Evolutionary conservation across 2,888 invertebrate species (phyloP).

Genomic region (Dynastes maya): DNA sequence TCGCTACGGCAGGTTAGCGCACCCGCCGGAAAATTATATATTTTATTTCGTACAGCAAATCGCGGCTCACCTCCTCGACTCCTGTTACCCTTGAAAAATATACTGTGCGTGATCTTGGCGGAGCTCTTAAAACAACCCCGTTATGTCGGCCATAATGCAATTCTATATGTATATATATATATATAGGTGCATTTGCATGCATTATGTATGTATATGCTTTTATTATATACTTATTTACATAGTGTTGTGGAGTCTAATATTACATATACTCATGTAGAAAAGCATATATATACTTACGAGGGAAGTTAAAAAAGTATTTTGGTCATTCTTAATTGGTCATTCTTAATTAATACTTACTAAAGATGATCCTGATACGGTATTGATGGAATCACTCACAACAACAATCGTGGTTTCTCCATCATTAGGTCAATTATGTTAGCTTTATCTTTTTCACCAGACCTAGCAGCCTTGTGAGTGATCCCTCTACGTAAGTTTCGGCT

Average conservation of each 20-base stretch:
- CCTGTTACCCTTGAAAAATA: conserved; percentile 42
- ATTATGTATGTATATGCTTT: not conserved
- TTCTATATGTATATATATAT: not conserved
- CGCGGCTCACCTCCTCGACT: not conserved
- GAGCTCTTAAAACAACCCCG: conserved; percentile 28
- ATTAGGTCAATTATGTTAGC: too few relatives aligned
- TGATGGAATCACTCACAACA: too few relatives aligned
- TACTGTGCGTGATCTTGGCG: conserved; percentile 42
- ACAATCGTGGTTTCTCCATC: too few relatives aligned
- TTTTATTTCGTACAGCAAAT: conserved; percentile 41
- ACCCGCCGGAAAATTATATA: conserved; percentile 48
- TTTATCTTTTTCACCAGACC: too few relatives aligned
- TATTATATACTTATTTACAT: not conserved
- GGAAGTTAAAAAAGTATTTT: too few relatives aligned
- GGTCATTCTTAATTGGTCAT: too few relatives aligned
- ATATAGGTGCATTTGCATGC: conserved; percentile 5
- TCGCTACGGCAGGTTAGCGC: conserved; percentile 21
- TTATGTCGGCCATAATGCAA: conserved; percentile 8
- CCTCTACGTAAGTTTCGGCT: too few relatives aligned
- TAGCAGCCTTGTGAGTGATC: too few relatives aligned
- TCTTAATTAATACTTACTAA: too few relatives aligned
- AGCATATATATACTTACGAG: too few relatives aligned
- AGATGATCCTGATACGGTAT: too few relatives aligned
- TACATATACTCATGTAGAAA: not conserved
- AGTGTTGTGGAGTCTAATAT: conserved; percentile 1